Evolutionary conservation across 2,888 invertebrate species (phyloP).

Genomic region (Agrilus cyanescens): DNA sequence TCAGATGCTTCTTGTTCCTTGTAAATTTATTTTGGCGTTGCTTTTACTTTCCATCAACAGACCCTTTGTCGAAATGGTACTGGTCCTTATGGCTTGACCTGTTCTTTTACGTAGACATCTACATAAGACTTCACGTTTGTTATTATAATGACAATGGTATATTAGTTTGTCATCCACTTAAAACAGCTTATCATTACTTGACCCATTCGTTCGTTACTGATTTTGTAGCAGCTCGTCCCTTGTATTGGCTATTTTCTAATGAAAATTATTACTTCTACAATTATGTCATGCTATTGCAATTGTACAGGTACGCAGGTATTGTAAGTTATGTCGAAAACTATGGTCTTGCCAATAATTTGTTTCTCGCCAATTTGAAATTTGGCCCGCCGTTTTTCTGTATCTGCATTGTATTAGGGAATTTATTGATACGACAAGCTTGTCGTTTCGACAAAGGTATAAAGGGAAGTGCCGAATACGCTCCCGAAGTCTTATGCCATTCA

Average conservation of each 20-base stretch:
- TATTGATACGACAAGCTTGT: conserved; percentile 6
- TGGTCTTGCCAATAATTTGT: not conserved
- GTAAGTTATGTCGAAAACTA: conserved; percentile 1
- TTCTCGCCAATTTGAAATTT: not conserved
- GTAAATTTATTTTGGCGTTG: conserved; percentile 1
- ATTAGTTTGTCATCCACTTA: conserved; percentile 15
- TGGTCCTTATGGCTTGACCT: conserved; percentile 8
- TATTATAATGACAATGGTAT: conserved; percentile 15
- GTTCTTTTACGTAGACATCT: conserved; percentile 13
- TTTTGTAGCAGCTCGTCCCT: conserved; percentile 11
- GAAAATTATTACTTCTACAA: conserved; percentile 1
- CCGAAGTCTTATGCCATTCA: conserved; percentile 1
- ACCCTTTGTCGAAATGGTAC: not conserved
- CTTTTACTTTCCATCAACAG: not conserved
- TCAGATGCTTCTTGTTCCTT: conserved; percentile 9
- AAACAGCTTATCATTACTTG: conserved; percentile 14
- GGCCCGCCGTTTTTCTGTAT: conserved; percentile 6
- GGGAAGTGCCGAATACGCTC: not conserved
- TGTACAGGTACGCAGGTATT: conserved; percentile 12
- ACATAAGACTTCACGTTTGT: conserved; percentile 15
- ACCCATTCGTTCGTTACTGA: conserved; percentile 12
- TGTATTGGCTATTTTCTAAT: conserved; percentile 3
- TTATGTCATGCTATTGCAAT: conserved; percentile 8
- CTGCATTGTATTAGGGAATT: conserved; percentile 3
- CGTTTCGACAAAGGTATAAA: not conserved